Evolutionary conservation across 2,113 vertebrate species (phyloP), one percentile per base, ranked within the genome.

Genomic region (Charina bottae): DNA sequence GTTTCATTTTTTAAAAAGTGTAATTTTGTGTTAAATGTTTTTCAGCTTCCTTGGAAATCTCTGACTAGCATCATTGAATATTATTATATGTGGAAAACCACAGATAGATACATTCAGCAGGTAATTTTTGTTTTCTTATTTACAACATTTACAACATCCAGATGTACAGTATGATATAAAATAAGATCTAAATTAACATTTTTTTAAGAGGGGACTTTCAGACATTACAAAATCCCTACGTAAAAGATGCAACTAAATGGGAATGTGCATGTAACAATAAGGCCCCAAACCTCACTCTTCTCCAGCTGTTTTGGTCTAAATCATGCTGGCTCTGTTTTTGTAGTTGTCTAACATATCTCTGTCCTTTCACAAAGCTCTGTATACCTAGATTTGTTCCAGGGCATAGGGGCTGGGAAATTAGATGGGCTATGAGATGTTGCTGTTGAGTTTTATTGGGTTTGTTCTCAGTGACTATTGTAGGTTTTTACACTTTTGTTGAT

Each of bases 61-160:
- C 96, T 99, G 98, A 99, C 99, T 91, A 99, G 99, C 97, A 99
- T 99, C 98, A 98, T 99, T 96, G 99, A 99, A 93, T 99, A 99
- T 97, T 99, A 99, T 96, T 99, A 99, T 97, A 99, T 99, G 99
- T 99, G 99, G 99, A 99, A 99, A 97, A 99, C 99, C 95, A 99
- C 99, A 95, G 99, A 99, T 98, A 98, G 99, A 99, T 99, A 99
- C 0, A 99, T 99, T 64, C 99, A 99, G 94, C 99, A 99, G 99
- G 99, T 99, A 90, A 64, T 46, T 90, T 64, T 90, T 62, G 28
- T 33, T 53, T 21, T 46, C 24, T 62, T 89, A 19, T 37, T 59
- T 49, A 8, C 59, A 7, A 7, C 23, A 83, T 46, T 83, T 46
- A 56, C 55, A 55, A 37, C 15, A 37, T 23, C 6, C 12, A 85